phyloP scores from a whole-genome alignment of 2,113 vertebrate species.

The Physeter macrocephalus region DNA sequence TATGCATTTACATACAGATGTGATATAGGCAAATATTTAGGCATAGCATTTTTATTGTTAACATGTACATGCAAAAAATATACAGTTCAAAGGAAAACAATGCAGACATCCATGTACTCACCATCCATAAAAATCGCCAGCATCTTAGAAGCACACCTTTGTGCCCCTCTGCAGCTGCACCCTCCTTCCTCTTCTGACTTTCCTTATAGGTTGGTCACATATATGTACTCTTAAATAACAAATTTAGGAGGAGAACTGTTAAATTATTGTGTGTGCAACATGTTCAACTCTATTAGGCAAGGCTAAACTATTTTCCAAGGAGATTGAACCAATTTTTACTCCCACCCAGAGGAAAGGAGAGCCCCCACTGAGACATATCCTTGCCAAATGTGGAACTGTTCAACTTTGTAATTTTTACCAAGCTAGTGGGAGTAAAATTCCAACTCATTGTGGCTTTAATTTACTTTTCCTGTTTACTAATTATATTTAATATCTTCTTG shows the following conservation, averaged over 20 bases:
- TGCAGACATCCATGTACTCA: not conserved
- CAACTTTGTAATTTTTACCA: constrained; percentile 4
- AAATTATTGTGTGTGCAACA: not conserved
- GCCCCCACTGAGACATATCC: not conserved
- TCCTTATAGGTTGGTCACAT: not conserved
- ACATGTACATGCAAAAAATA: not conserved
- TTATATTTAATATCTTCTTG: not conserved
- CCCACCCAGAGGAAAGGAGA: not conserved
- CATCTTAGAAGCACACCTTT: not conserved
- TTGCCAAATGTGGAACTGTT: not conserved
- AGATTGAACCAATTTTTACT: not conserved
- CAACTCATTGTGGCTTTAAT: not conserved
- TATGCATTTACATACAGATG: not conserved
- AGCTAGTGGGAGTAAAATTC: constrained; percentile 23
- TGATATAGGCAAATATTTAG: not conserved
- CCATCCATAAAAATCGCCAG: not conserved
- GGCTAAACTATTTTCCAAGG: not conserved
- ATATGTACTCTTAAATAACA: not conserved
- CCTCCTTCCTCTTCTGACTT: not conserved
- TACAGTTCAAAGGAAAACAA: not conserved
- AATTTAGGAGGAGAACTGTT: not conserved
- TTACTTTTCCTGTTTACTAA: constrained; percentile 27
- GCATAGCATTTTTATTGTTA: not conserved
- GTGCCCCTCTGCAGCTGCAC: accelerated
- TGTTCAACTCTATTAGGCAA: not conserved